phyloP scores from a whole-genome alignment of 2,797 vertebrate genomes.

The Amblyraja radiata region DNA sequence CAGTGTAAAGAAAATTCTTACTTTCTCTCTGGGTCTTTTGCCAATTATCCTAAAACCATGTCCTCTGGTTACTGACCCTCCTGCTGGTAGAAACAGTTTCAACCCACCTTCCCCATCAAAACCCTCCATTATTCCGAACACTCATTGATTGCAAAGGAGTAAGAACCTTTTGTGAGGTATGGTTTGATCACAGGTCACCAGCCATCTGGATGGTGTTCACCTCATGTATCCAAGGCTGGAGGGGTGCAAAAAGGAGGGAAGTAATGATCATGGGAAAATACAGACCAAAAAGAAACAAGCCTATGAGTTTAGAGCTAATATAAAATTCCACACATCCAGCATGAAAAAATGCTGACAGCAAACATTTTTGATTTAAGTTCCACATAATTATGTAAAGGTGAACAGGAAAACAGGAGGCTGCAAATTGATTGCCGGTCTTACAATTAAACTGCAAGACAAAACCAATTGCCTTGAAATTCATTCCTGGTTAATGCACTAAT shows the following conservation, averaged over 20 bases:
- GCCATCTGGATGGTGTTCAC: neutral
- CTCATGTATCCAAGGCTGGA: neutral
- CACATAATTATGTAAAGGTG: neutral
- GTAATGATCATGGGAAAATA: neutral
- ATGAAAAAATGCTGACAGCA: neutral
- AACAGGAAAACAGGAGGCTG: neutral
- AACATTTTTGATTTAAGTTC: neutral
- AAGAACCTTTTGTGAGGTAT: neutral
- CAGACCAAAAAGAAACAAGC: neutral
- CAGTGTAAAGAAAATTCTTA: too few species aligned
- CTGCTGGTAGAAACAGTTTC: too few species aligned
- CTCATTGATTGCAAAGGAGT: neutral
- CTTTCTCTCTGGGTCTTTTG: too few species aligned
- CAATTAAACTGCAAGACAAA: slow-evolving; percentile 11
- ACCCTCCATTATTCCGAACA: neutral
- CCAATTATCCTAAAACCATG: too few species aligned
- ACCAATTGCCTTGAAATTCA: too few species aligned
- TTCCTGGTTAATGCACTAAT: too few species aligned
- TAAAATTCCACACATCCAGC: neutral
- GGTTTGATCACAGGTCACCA: too few species aligned
- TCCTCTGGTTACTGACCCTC: too few species aligned
- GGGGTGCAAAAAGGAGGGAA: neutral
- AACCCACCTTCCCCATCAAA: too few species aligned
- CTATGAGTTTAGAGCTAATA: neutral
- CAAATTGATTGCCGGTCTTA: neutral